Evolutionary conservation across 1,140 invertebrate species (phyloP).

Genomic region (Riptortus pedestris): DNA sequence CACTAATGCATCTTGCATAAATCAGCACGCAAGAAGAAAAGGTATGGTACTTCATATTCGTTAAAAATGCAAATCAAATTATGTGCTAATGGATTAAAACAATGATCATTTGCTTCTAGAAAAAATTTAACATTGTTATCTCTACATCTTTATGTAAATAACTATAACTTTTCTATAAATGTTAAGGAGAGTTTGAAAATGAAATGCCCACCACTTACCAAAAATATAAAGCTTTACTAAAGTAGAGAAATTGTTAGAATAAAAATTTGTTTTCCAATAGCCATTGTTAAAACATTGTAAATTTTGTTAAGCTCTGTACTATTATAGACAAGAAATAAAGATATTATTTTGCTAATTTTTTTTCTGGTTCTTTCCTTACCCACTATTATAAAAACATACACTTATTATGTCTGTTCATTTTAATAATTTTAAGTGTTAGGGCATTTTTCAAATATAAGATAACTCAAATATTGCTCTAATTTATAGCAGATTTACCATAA

Average conservation of each 20-base stretch:
- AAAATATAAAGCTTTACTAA: slow-evolving; percentile 2
- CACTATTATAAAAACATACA: too few relatives aligned
- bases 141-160: not conserved
- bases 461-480: too few relatives aligned
- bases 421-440: too few relatives aligned
- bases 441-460: too few relatives aligned
- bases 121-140: not conserved
- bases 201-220: not conserved
- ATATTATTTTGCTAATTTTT: slow-evolving; percentile 3
- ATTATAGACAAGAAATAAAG: not conserved
- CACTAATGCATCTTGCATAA: not conserved
- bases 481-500: too few relatives aligned
- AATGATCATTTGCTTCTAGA: not conserved
- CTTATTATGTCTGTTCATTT: too few relatives aligned
- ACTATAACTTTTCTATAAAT: not conserved
- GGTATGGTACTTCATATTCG: not conserved
- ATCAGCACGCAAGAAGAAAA: not conserved
- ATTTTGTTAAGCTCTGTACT: slow-evolving; percentile 4
- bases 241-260: not conserved
- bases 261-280: not conserved
- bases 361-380: not conserved
- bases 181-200: not conserved
- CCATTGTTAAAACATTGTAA: not conserved
- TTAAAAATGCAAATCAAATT: not conserved
- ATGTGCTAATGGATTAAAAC: not conserved